A percentile compares a stretch with the other conserved stretches of the same genome.
Evolutionary conservation across 2,113 vertebrate species (phyloP).

Genomic region (Dipodomys spectabilis): DNA sequence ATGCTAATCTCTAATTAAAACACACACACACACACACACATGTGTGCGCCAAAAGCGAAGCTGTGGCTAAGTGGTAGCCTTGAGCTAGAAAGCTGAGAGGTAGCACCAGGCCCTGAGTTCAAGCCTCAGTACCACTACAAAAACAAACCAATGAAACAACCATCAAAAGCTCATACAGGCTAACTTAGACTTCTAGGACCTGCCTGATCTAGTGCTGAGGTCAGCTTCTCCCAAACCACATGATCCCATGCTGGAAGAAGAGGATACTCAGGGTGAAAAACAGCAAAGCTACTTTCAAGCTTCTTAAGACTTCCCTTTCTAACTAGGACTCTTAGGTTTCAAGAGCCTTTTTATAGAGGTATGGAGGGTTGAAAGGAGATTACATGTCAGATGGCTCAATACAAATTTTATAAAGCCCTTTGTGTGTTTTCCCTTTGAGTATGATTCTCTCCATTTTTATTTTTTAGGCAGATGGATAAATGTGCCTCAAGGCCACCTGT

Average conservation of each 20-base stretch:
- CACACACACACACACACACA: too few relatives aligned
- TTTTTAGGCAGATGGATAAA: constrained; percentile 56
- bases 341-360: constrained; percentile 4
- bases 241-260: neutral
- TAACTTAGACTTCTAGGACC: neutral
- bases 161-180: neutral
- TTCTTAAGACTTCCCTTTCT: neutral
- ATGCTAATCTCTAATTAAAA: too few relatives aligned
- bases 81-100: too few relatives aligned
- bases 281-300: neutral
- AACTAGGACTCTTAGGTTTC: neutral
- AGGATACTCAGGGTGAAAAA: neutral
- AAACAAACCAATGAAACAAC: too few relatives aligned
- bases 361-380: neutral
- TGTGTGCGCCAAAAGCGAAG: too few relatives aligned
- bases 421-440: constrained; percentile 47
- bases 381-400: neutral
- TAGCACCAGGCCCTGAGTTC: too few relatives aligned
- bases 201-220: neutral
- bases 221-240: neutral
- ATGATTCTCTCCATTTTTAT: constrained; percentile 40
- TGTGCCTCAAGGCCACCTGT: constrained; percentile 34
- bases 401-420: constrained; percentile 46
- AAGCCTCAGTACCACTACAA: too few relatives aligned
- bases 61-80: too few relatives aligned